A percentile compares a stretch with the other conserved stretches of the same genome.
These are phyloP conservation scores for Pangasius krempfi DNA, from an alignment of 2,797 vertebrate genomes.

Conservation along the genomic window DNA sequence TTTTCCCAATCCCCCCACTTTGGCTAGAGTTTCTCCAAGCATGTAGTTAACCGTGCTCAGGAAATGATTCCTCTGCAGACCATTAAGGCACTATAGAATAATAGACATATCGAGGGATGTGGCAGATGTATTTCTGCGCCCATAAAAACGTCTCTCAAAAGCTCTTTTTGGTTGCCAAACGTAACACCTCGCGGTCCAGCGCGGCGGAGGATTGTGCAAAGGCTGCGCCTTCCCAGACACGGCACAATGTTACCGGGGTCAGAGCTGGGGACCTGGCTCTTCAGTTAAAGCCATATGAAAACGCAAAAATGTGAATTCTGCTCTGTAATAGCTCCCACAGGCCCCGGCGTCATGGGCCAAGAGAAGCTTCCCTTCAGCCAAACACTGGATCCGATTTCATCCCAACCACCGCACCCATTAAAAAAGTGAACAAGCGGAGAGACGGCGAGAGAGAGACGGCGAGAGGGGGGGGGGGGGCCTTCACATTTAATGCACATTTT, in stretches of 20 bases:
- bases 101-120: slow-evolving; percentile 58
- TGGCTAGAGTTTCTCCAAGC: slow-evolving; percentile 56
- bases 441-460: slow-evolving; percentile 15
- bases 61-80: slow-evolving; percentile 61
- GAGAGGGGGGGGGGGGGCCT: not conserved
- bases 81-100: slow-evolving; percentile 61
- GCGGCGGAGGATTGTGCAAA: slow-evolving; percentile 51
- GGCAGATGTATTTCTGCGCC: slow-evolving; percentile 60
- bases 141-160: slow-evolving; percentile 61
- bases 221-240: slow-evolving; percentile 58
- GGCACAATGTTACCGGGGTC: slow-evolving; percentile 59
- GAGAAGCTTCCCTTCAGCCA: slow-evolving; percentile 58
- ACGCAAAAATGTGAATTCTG: slow-evolving; percentile 62
- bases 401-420: slow-evolving; percentile 53
- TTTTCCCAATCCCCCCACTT: slow-evolving; percentile 53
- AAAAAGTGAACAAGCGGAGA: slow-evolving; percentile 30
- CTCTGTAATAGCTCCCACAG: slow-evolving; percentile 62
- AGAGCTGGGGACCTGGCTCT: slow-evolving; percentile 50
- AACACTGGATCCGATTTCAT: slow-evolving; percentile 58
- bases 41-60: slow-evolving; percentile 55
- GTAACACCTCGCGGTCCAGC: slow-evolving; percentile 58
- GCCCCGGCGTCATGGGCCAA: slow-evolving; percentile 54
- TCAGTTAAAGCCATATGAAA: slow-evolving; percentile 63
- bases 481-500: slow-evolving; percentile 55
- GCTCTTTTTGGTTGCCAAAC: slow-evolving; percentile 56